Evolutionary conservation across 1,140 invertebrate species (phyloP).

Genomic region (Hyphantria cunea): DNA sequence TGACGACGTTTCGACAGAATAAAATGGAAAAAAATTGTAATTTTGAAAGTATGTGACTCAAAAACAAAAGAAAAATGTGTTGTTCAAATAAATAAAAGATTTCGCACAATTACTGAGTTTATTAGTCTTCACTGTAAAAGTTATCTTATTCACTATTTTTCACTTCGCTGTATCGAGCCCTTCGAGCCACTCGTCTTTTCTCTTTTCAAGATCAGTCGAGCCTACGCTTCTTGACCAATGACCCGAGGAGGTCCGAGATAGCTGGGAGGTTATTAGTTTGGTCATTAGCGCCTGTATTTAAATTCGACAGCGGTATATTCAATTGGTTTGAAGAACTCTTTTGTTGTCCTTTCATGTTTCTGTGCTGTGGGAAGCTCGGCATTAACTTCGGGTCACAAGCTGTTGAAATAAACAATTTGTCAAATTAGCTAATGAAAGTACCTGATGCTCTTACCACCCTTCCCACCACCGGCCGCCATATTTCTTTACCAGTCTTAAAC

Average conservation of each 20-base stretch:
- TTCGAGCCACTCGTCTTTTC: too few relatives aligned
- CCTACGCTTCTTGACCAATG: constrained; percentile 87
- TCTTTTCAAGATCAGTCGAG: constrained; percentile 75
- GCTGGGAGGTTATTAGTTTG: constrained; percentile 88
- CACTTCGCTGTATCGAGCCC: too few relatives aligned
- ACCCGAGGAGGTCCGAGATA: constrained; percentile 89
- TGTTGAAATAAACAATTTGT: constrained; percentile 76
- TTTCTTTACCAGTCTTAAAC: neutral
- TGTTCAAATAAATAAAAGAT: constrained; percentile 31
- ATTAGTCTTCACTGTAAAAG: constrained; percentile 21
- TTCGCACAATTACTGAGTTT: constrained; percentile 20
- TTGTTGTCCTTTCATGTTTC: constrained; percentile 90
- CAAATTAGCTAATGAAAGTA: neutral
- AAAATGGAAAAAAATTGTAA: constrained; percentile 51
- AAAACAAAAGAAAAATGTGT: constrained; percentile 28
- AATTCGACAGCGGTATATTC: constrained; percentile 72
- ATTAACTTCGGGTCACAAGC: constrained; percentile 97
- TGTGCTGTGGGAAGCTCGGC: constrained; percentile 98
- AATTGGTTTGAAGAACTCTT: constrained; percentile 66
- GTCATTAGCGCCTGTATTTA: constrained; percentile 85
- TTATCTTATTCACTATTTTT: too few relatives aligned
- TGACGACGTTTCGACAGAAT: constrained; percentile 68
- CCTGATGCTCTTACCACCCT: too few relatives aligned
- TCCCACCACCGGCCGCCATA: too few relatives aligned
- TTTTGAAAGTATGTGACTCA: constrained; percentile 32